Base-by-base conservation (phyloP, 2,113 vertebrate species). In the Misgurnus mizolepis region DNA sequence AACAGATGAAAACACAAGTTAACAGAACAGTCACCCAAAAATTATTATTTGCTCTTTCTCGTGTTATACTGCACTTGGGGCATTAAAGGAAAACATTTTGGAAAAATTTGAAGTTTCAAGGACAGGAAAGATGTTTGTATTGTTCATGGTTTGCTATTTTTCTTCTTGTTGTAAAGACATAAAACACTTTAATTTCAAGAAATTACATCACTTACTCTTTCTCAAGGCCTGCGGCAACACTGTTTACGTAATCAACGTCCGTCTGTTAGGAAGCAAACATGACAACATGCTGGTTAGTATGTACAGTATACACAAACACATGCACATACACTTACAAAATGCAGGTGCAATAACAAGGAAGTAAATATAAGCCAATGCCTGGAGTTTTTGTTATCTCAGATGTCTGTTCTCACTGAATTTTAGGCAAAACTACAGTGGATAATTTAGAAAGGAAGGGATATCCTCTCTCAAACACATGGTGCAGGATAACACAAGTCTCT, bases 161-260 rank as follows among this genome's bases (percentile, higher is more conserved):
- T 34, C 27, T 34, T 34, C 2, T 34, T 34, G 27, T 34, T 34
- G 27, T 34, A 34, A 34, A 34, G 27, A 34, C 27, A 34, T 34
- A 34, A 34, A 34, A 34, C 27, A 34, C 27, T 34, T 34, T 34
- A 1, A 34, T 18, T 18, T 8, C 3, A 58, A 12, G 8, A 64
- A 80, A 65, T 17, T 4, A 71, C 6, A 14, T 18, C 18, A 96
- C 97, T 96, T 92, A 99, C 97, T 97, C 96, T 93, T 95, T 99
- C 87, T 98, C 95, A 87, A 99, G 90, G 86, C 89, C 95, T 76
- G 93, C 92, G 80, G 96, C 94, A 85, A 98, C 95, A 45, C 93
- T 93, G 69, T 96, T 93, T 64, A 99, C 96, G 50, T 98, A 98
- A 71, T 96, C 95, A 76, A 93, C 83, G 83, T 98, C 97, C 62